phyloP scores from a whole-genome alignment of 2,888 invertebrate genomes.

The Siphlonurus alternatus region DNA sequence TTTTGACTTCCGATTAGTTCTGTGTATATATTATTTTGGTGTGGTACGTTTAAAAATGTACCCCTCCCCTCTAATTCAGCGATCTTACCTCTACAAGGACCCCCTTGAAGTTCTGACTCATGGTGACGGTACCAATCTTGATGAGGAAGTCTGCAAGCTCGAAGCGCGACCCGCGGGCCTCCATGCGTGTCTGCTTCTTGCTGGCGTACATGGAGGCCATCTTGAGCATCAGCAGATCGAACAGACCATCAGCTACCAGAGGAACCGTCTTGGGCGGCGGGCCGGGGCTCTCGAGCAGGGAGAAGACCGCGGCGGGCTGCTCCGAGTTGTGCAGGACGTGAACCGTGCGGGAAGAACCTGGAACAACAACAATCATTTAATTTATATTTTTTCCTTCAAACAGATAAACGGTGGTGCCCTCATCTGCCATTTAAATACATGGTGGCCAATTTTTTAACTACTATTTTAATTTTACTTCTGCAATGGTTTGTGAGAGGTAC shows the following conservation, averaged over 20 bases:
- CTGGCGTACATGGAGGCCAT: conserved; percentile 73
- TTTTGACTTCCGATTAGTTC: too few relatives aligned
- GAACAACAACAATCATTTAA: conserved; percentile 11
- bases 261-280: conserved; percentile 55
- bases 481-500: too few relatives aligned
- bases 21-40: too few relatives aligned
- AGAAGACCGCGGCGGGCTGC: conserved; percentile 86
- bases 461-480: too few relatives aligned
- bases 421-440: too few relatives aligned
- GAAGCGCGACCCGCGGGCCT: conserved; percentile 19
- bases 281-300: conserved; percentile 51
- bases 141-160: conserved; percentile 62
- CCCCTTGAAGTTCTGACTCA: conserved; percentile 87
- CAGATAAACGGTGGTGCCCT: too few relatives aligned
- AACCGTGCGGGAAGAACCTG: conserved; percentile 62
- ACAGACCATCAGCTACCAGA: conserved; percentile 76
- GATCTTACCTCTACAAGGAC: conserved; percentile 68
- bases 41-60: too few relatives aligned
- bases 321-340: conserved; percentile 93
- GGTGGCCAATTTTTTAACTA: too few relatives aligned
- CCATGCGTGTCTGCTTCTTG: conserved; percentile 63
- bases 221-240: conserved; percentile 81
- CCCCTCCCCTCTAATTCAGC: too few relatives aligned
- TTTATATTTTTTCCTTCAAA: too few relatives aligned
- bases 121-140: conserved; percentile 81